Evolutionary conservation across 1,140 invertebrate species (phyloP).

Genomic region (Euwallacea similis): DNA sequence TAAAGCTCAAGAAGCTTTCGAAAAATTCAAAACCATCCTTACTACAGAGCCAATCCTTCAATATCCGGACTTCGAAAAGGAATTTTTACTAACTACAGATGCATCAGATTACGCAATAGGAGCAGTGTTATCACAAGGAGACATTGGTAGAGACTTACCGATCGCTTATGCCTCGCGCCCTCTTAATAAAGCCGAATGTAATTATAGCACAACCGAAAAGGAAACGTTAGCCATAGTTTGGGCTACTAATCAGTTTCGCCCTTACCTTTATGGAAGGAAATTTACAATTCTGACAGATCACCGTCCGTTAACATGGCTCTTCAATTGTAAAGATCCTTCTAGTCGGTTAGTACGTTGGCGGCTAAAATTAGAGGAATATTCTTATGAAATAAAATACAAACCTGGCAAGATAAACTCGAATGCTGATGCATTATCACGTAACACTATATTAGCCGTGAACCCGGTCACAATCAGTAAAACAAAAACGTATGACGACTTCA

Average conservation of each 20-base stretch:
- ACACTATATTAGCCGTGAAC: constrained; percentile 22
- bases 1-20: constrained; percentile 47
- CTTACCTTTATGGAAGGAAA: constrained; percentile 31
- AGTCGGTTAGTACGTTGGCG: constrained; percentile 56
- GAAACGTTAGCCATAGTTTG: constrained; percentile 49
- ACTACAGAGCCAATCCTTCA: constrained; percentile 52
- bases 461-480: background rate
- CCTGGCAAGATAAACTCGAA: constrained; percentile 51
- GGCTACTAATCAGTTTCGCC: constrained; percentile 28
- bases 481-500: constrained; percentile 43
- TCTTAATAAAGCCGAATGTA: constrained; percentile 44
- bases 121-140: constrained; percentile 45
- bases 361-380: constrained; percentile 53
- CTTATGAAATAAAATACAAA: constrained; percentile 56
- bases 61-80: constrained; percentile 49
- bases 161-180: constrained; percentile 45
- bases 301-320: constrained; percentile 47
- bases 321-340: constrained; percentile 52
- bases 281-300: constrained; percentile 32
- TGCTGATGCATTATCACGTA: constrained; percentile 49
- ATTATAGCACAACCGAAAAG: constrained; percentile 42
- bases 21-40: constrained; percentile 51
- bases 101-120: constrained; percentile 51
- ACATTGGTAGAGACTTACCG: constrained; percentile 41
- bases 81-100: constrained; percentile 53